Evolutionary conservation across 2,888 invertebrate genomes (phyloP).

Genomic region (Ctenicera cuprea): DNA sequence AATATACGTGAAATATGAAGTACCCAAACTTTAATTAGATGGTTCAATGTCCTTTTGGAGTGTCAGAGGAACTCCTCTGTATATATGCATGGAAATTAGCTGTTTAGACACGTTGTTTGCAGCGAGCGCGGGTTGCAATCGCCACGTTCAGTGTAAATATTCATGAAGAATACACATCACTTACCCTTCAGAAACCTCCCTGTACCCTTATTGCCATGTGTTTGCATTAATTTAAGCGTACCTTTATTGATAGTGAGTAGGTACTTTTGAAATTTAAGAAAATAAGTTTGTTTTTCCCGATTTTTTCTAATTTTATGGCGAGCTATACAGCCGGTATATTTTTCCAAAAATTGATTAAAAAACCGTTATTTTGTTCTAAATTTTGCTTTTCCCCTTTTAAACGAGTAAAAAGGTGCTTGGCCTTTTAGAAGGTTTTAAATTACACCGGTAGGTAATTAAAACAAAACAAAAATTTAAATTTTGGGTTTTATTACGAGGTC

Average conservation of each 20-base stretch:
- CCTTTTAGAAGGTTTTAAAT: constrained; percentile 12
- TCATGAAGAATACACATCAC: constrained; percentile 62
- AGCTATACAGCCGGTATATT: no score
- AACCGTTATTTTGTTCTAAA: not conserved
- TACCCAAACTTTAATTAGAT: constrained; percentile 55
- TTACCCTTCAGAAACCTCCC: constrained; percentile 57
- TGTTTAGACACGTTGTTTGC: constrained; percentile 64
- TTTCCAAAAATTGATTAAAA: not conserved
- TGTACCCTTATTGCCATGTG: constrained; percentile 53
- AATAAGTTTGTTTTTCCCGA: not conserved
- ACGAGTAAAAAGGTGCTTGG: not conserved
- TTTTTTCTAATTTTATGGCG: not conserved
- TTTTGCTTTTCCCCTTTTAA: not conserved
- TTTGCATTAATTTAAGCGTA: constrained; percentile 52
- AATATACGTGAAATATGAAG: constrained; percentile 43
- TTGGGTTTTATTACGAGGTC: not conserved
- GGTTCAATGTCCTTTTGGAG: constrained; percentile 55
- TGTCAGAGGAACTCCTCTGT: constrained; percentile 55
- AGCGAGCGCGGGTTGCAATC: constrained; percentile 60
- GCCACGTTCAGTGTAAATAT: constrained; percentile 63
- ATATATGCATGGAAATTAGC: constrained; percentile 64
- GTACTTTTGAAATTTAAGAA: constrained; percentile 37
- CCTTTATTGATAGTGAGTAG: constrained; percentile 47
- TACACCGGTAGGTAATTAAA: constrained; percentile 10
- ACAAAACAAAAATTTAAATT: constrained; percentile 17